Conservation (phyloP, 1,140 invertebrate genomes). For the Oncopeltus fasciatus region DNA sequence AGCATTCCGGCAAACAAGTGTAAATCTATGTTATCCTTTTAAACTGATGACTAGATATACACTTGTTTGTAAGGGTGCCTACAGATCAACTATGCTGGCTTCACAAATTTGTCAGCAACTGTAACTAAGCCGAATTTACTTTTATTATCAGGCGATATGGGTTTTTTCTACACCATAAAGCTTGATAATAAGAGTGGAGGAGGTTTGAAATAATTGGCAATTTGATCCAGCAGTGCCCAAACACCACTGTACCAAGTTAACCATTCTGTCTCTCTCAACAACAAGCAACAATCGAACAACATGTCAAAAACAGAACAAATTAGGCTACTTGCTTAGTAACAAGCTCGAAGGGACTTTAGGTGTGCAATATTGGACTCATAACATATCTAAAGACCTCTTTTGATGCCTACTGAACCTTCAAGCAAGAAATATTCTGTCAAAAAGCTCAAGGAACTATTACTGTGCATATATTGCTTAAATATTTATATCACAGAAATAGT, state of each 20-base stretch:
- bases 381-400: background rate
- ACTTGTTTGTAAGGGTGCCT: constrained; percentile 10
- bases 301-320: no score
- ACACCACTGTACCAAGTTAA: background rate
- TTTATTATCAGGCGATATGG: constrained; percentile 19
- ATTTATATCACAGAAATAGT: constrained; percentile 42
- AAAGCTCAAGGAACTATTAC: constrained; percentile 34
- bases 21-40: background rate
- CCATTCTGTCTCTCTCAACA: no score
- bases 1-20: background rate
- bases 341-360: background rate
- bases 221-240: background rate
- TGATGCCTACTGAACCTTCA: background rate
- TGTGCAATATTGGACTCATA: background rate
- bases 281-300: no score
- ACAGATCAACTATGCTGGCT: background rate
- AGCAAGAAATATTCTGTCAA: background rate
- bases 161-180: constrained; percentile 15
- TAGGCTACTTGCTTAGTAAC: no score
- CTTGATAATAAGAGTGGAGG: constrained; percentile 18
- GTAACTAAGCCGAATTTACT: constrained; percentile 6
- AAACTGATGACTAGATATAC: constrained; percentile 20
- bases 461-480: constrained; percentile 30
- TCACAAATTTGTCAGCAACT: background rate
- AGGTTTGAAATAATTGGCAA: no score